These are phyloP conservation scores for Pogonus chalceus DNA, from an alignment of 1,140 invertebrate species.

Conservation along the genomic window DNA sequence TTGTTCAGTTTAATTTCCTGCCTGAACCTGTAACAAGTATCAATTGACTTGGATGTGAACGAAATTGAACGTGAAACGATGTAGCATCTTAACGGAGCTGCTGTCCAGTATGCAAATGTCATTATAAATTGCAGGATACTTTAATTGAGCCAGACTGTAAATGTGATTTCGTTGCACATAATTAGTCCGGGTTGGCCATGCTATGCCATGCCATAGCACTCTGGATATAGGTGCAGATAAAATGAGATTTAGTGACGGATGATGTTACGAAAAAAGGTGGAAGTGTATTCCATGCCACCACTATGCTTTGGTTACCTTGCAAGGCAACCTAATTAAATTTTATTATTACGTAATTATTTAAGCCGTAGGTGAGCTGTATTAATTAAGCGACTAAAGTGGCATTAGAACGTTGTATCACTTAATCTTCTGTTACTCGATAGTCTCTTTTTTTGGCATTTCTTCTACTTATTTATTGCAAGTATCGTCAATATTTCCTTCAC, in stretches of 20 bases:
- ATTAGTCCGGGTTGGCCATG: not conserved
- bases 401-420: no score
- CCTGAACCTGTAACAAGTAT: no score
- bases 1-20: not conserved
- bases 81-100: not conserved
- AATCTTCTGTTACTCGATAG: no score
- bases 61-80: not conserved
- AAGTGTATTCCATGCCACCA: not conserved
- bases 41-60: no score
- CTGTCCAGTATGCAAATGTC: slow-evolving; percentile 4
- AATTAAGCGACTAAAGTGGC: no score
- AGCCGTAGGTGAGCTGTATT: not conserved
- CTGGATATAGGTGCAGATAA: not conserved
- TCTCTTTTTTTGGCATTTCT: no score
- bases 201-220: not conserved
- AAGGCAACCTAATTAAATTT: not conserved
- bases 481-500: no score
- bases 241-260: slow-evolving; percentile 1
- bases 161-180: slow-evolving; percentile 4
- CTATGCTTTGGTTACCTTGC: no score
- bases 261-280: not conserved
- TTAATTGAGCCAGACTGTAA: slow-evolving; percentile 2
- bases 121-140: slow-evolving; percentile 7
- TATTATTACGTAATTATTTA: not conserved
- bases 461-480: no score